Base-by-base conservation (phyloP, 2,113 vertebrate genomes). In the Halcyon senegalensis region DNA sequence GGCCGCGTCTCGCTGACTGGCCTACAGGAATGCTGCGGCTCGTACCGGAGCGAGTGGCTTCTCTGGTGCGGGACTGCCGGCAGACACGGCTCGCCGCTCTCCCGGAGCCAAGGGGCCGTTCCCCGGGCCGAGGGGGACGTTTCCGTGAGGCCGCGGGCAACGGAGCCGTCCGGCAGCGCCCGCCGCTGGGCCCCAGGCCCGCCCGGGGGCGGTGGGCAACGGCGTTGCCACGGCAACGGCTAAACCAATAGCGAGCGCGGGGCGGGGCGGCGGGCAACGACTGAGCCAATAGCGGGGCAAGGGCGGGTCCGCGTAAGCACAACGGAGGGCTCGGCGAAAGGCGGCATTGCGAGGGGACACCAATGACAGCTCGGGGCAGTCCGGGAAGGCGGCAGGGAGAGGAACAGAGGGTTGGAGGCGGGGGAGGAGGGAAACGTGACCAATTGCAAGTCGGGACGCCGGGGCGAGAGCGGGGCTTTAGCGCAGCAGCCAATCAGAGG, bases 21-120 rank as follows among this genome's bases (percentile, higher is more conserved):
- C n/a, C 82, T 8, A 20, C 5, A 3, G 1, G 35, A 35, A 41
- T 2, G 17, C 76, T 3, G 62, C 21, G 41, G 60, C 68, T 68
- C 21, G 30, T 5, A 21, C 30, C 1, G n/a, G 16, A 16, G 20
- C 43, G 46, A 39, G 70, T 1, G 39, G 16, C 7, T 39, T 30
- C 46, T 18, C n/a, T 4, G 55, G 30, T 5, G 7, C 6, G 3
- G 16, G 20, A 0, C 9, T 8, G 19, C 37, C 44, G 3, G 20
- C 68, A 9, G 46, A 2, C 39, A 4, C 30, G 1, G 24, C 39
- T 10, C 43, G 11, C 33, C 13, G 28, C 60, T 15, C 27, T 13
- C 17, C 43, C 15, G 5, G 37, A 4, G 51, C 37, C 37, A 0
- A 11, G 2, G 10, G 35, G 7, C 17, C 43, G 16, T 0, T 12